Conservation (phyloP, 2,888 invertebrate genomes). For the Tuberolachnus salignus region DNA sequence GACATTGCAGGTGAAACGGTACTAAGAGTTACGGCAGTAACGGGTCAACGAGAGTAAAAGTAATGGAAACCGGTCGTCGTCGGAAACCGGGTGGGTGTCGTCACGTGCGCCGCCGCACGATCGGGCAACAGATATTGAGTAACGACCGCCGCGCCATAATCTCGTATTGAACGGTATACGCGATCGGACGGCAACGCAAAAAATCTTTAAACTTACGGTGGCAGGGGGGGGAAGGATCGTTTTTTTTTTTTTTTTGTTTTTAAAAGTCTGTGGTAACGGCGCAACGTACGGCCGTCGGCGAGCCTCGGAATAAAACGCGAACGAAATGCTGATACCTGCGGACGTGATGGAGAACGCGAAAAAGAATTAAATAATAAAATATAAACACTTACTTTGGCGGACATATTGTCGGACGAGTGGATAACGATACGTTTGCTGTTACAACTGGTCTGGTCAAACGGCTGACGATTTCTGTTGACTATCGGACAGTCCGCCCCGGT, state of each 20-base stretch:
- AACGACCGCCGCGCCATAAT: not conserved
- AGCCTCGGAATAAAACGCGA: not conserved
- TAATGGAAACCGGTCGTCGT: conserved; percentile 24
- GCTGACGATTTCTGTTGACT: conserved; percentile 20
- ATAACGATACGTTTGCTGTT: not conserved
- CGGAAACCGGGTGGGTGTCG: not conserved
- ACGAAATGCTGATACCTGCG: not conserved
- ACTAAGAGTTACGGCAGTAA: not conserved
- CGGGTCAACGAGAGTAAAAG: conserved; percentile 20
- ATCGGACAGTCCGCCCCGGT: conserved; percentile 7
- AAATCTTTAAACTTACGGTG: too few species aligned
- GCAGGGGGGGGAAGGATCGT: too few species aligned
- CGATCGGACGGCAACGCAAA: too few species aligned
- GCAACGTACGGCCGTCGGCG: not conserved
- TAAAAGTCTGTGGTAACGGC: not conserved
- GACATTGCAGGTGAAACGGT: not conserved
- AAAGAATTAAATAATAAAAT: not conserved
- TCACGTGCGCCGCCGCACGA: not conserved
- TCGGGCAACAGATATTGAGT: not conserved
- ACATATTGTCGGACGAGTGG: conserved; percentile 22
- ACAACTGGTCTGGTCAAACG: not conserved
- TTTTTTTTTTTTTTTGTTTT: too few species aligned
- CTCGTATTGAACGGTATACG: too few species aligned
- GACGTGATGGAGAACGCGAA: not conserved
- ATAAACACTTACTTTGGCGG: conserved; percentile 44